These are phyloP conservation scores for Sclerodermus sp. DNA, from an alignment of 2,888 invertebrate species.

Conservation along the genomic window DNA sequence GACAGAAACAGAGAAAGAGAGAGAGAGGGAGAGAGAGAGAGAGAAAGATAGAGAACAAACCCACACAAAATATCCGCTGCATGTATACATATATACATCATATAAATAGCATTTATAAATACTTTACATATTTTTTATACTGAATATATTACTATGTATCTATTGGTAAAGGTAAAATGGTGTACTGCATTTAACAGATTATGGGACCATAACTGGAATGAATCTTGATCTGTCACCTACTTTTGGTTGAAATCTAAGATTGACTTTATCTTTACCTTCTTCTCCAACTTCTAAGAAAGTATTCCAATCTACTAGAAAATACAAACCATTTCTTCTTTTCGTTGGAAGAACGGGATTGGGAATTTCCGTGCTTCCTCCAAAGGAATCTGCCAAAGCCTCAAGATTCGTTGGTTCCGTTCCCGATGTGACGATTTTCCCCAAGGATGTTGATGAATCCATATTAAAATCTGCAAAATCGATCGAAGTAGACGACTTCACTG, in stretches of 20 bases:
- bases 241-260: constrained; percentile 79
- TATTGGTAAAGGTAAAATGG: too few species aligned
- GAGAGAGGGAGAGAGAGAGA: too few species aligned
- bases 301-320: constrained; percentile 86
- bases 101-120: too few species aligned
- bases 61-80: too few species aligned
- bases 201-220: constrained; percentile 73
- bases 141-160: too few species aligned
- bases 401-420: too few species aligned
- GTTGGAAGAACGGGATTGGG: constrained; percentile 69
- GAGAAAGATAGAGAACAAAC: too few species aligned
- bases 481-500: background rate
- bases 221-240: constrained; percentile 80
- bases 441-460: constrained; percentile 13
- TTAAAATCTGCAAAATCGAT: too few species aligned
- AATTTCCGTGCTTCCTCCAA: constrained; percentile 67
- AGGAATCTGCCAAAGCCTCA: constrained; percentile 74
- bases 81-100: too few species aligned
- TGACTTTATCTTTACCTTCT: constrained; percentile 73
- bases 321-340: constrained; percentile 75
- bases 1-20: too few species aligned
- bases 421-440: background rate
- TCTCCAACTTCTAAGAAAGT: constrained; percentile 81
- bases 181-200: too few species aligned
- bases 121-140: too few species aligned